Evolutionary conservation across 2,113 vertebrate genomes (phyloP), one percentile per base, ranked within the genome.

Genomic region (Corythoichthys haematopterus): DNA sequence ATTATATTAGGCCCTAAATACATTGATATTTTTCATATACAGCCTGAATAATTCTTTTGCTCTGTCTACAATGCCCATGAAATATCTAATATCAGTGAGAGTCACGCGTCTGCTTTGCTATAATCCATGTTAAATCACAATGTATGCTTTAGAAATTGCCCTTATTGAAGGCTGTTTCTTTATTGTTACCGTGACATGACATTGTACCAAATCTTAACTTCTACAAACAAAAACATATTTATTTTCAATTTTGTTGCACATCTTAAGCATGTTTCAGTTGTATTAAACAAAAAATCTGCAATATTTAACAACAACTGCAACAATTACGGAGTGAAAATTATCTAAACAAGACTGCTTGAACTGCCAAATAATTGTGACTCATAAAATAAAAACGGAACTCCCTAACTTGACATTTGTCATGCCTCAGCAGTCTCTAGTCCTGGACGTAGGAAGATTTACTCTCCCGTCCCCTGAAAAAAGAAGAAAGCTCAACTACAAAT

Each of bases 131-230:
- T 58, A 77, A 74, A 76, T 76, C 68, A 59, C 79, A 80, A 70
- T 64, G 61, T 64, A 46, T 46, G 71, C 75, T 77, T 79, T 70
- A 70, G 51, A 80, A 74, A 82, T 68, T 59, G 70, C 15, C 75
- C 69, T 69, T 62, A 74, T 73, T 43, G 64, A 66, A 75, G 6
- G 46, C 50, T 63, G 69, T 53, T 80, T 81, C 78, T 78, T 82
- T 56, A 83, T 85, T 80, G 83, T 77, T 65, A 69, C 53, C 63
- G 60, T 82, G 75, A 75, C 80, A 28, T 28, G 20, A 28, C 20
- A 28, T 80, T 70, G 64, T 83, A 69, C 71, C 59, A 77, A 70
- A 65, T 70, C 70, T 52, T 73, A 61, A 50, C 53, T 69, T 61
- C 53, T 45, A 16, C 45, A 58, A 82, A 79, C 66, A 71, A 61